Conservation (phyloP, 2,113 vertebrate species). For the Phainopepla nitens region DNA sequence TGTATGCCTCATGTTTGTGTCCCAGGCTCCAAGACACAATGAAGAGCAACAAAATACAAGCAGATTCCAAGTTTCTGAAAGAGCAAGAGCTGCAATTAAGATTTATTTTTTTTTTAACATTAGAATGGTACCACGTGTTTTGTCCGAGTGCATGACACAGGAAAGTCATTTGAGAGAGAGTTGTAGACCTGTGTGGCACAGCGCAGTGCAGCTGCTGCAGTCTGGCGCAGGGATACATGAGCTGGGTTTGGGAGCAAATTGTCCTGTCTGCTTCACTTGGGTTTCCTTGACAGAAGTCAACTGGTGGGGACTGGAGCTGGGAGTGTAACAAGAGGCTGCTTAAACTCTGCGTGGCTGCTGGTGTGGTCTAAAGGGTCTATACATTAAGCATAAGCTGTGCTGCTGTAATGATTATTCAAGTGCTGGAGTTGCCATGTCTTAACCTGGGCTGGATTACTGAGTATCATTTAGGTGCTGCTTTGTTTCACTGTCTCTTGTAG, state of each 20-base stretch:
- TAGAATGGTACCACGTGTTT: not conserved
- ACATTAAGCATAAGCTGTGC: not conserved
- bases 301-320: not conserved
- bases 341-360: rapidly evolving
- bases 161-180: not conserved
- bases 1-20: not conserved
- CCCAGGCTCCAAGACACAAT: not conserved
- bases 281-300: not conserved
- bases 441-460: not conserved
- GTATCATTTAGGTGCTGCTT: not conserved
- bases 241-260: not conserved
- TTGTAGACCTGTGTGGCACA: not conserved
- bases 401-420: not conserved
- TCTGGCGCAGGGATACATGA: rapidly evolving
- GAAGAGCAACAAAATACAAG: not conserved
- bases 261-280: not conserved
- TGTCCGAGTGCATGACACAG: not conserved
- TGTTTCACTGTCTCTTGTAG: not conserved
- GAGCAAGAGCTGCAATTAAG: not conserved
- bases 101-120: not conserved
- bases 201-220: not conserved
- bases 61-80: not conserved
- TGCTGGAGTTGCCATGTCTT: not conserved
- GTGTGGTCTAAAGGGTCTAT: not conserved
- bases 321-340: not conserved